Base-by-base conservation (phyloP, 2,797 vertebrate genomes). In the Tauraco hartlaubi region DNA sequence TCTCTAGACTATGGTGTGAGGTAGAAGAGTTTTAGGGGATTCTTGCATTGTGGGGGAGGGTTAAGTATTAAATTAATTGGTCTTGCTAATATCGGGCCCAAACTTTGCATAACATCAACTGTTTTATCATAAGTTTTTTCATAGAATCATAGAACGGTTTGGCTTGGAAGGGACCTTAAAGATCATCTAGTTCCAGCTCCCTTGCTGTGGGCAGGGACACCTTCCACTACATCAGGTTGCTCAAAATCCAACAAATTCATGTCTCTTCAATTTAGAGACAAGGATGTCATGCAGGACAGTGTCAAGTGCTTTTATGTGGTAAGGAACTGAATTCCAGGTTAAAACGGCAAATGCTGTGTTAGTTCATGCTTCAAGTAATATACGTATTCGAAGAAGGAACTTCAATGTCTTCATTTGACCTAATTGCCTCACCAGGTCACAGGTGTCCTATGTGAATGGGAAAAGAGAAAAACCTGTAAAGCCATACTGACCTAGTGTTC, bases 11-110 rank as follows among this genome's bases (percentile, higher is more conserved):
- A 11, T 49, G 25, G 17, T 55, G 29, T 51, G 54, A 69, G 19
- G 4, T 69, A 23, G 25, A 54, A 58, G 33, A 29, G 5, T 26
- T 59, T 79, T 29, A 33, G 6, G 28, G 17, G 5, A 7, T 6
- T 26, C 25, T 63, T 78, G 44, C 3, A 2, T 0, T 67, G 26
- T 17, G 9, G 6, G 9, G 3, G 12, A 35, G 28, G 10, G 6
- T 71, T 58, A 62, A 54, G 7, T 63, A 9, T 41, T 5, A 52
- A 48, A 35, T 61, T 31, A 68, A 46, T 41, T 46, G 18, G 13
- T 48, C 6, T 58, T 71, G 43, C 16, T 79, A 5, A 43, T 71
- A 11, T 33, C 8, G 68, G 26, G 17, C 48, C 13, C 33, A 20
- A 48, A 68, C 8, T 37, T 48, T 20, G 12, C 2, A 1, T 37